Conservation (phyloP, 2,888 invertebrate species). For the Timema podura region DNA sequence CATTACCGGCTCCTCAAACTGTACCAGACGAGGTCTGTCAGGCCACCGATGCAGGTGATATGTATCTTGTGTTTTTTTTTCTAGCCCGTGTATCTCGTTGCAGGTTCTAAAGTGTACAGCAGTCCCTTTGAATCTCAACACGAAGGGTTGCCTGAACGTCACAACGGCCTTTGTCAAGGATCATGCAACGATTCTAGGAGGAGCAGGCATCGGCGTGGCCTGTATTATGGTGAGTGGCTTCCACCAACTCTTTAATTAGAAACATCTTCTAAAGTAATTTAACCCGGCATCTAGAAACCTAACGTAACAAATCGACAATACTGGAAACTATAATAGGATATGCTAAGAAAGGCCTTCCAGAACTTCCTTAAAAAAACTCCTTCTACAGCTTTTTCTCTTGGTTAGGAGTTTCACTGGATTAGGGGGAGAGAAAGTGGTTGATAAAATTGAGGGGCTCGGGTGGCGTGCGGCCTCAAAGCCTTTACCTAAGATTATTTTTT, state of each 20-base stretch:
- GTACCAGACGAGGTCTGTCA: slow-evolving; percentile 6
- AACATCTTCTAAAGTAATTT: too few species aligned
- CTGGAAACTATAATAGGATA: too few species aligned
- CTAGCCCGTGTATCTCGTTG: slow-evolving; percentile 48
- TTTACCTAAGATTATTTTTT: not conserved
- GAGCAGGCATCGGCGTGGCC: slow-evolving; percentile 78
- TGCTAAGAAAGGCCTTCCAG: too few species aligned
- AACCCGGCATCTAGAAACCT: too few species aligned
- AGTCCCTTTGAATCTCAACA: slow-evolving; percentile 57
- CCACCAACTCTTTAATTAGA: too few species aligned
- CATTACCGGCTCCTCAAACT: too few species aligned
- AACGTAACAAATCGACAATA: too few species aligned
- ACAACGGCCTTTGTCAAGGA: slow-evolving; percentile 67
- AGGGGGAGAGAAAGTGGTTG: too few species aligned
- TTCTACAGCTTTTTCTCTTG: not conserved
- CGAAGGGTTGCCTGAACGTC: slow-evolving; percentile 70
- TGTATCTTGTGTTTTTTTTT: not conserved
- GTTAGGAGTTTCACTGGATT: not conserved
- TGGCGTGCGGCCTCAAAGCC: not conserved
- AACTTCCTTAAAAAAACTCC: too few species aligned
- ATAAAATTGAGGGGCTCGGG: too few species aligned
- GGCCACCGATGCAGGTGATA: not conserved
- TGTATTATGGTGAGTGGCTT: slow-evolving; percentile 66
- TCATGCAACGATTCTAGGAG: slow-evolving; percentile 76
- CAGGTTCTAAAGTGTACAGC: slow-evolving; percentile 43